Evolutionary conservation across 2,888 invertebrate genomes (phyloP).

Genomic region (Mesoligia furuncula): DNA sequence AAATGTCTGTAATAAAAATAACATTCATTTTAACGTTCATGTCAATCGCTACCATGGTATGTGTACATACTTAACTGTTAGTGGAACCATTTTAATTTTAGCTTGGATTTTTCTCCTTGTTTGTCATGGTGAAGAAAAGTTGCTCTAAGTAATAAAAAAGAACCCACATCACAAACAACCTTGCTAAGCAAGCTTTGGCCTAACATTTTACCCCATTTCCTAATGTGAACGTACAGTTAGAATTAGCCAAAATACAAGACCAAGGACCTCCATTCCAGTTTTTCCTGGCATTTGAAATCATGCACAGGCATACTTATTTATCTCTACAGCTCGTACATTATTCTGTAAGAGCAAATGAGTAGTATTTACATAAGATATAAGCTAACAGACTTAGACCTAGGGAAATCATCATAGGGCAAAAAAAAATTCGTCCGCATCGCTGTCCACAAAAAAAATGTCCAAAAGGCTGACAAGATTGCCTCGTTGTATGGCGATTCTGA

Average conservation of each 20-base stretch:
- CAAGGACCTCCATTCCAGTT: neutral
- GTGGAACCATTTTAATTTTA: neutral
- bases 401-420: too few relatives aligned
- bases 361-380: too few relatives aligned
- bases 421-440: too few relatives aligned
- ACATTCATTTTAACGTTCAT: neutral
- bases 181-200: neutral
- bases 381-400: too few relatives aligned
- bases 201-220: neutral
- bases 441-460: too few relatives aligned
- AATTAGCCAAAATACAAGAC: neutral
- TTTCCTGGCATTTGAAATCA: neutral
- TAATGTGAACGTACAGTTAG: neutral
- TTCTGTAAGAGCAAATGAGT: too few relatives aligned
- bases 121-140: neutral
- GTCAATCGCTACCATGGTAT: neutral
- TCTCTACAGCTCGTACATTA: too few relatives aligned
- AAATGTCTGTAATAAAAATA: conserved; percentile 10
- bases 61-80: neutral
- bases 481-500: too few relatives aligned
- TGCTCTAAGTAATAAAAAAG: neutral
- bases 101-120: neutral
- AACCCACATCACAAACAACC: neutral
- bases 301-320: neutral
- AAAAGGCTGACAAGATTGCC: too few relatives aligned